Base-by-base conservation (phyloP, 2,113 vertebrate genomes). In the Sapajus apella region DNA sequence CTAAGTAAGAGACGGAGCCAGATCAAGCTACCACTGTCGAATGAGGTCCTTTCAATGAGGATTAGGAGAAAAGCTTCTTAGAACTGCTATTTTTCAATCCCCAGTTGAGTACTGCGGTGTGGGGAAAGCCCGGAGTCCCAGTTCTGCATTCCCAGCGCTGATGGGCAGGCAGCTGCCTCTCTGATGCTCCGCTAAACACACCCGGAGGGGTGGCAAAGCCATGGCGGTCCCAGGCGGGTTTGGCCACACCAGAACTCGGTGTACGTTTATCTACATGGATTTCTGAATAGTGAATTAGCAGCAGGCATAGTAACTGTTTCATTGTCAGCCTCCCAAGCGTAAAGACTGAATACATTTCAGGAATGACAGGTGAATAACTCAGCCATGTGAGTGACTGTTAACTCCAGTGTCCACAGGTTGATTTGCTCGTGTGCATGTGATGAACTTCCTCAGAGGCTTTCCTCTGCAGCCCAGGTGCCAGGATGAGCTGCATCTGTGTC, bases 341-440 rank as follows among this genome's bases (percentile, higher is more conserved):
- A 95, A 40, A 82, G 94, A 79, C 40, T 27, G 47, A 96, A 45
- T 21, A 5, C 21, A 1, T 23, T 30, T 64, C 97, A 90, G 92
- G 97, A 97, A 96, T 52, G 16, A 97, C 61, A 96, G 95, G 94
- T 97, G 75, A 90, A 47, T 87, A 96, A 95, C 91, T 97, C 52
- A 55, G 97, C 93, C 85, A 83, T 76, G 58, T 20, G 92, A 45
- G 68, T 50, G 76, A 96, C 90, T 61, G 90, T 83, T 95, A 96
- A 86, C 96, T 80, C 92, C 40, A 77, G 77, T n/a, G 95, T 96
- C 90, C 90, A 64, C 86, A 89, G 97, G 97, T 4, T 93, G 95
- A 87, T 94, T 64, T 89, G 91, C 83, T 97, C 96, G 3, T 75
- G 87, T 83, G 76, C 94, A 76, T 83, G 92, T 88, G 68, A 0